Conservation (phyloP, 37 sponge, comb jelly and placozoan genomes). For the Axinella damicornis region DNA sequence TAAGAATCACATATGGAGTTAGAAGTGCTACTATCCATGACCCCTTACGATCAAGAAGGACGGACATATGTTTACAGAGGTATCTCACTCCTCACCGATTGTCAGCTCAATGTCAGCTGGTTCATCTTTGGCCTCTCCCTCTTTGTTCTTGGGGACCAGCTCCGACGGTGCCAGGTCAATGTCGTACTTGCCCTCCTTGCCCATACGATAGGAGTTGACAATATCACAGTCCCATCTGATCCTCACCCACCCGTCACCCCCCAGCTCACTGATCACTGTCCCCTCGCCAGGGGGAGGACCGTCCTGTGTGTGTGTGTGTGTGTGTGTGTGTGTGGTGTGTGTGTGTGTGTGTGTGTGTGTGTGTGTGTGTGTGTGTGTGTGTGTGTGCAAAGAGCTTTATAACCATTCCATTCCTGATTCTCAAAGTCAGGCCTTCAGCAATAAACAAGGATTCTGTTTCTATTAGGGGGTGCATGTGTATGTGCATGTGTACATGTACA, state of each 20-base stretch:
- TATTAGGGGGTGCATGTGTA: too few species aligned
- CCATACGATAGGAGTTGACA: conserved; percentile 97
- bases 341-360: too few species aligned
- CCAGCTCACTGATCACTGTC: conserved; percentile 85
- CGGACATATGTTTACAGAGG: too few species aligned
- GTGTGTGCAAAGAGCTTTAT: background rate
- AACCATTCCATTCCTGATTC: too few species aligned
- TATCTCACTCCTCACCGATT: conserved; percentile 28
- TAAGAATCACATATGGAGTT: background rate
- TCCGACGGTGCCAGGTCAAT: conserved; percentile 84
- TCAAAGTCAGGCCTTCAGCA: too few species aligned
- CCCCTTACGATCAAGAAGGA: too few species aligned
- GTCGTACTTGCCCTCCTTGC: conserved; percentile 90
- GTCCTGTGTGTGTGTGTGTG: too few species aligned
- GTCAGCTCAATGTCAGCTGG: conserved; percentile 53
- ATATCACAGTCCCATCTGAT: conserved; percentile 90
- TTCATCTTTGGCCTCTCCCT: conserved; percentile 51
- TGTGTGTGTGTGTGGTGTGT: too few species aligned
- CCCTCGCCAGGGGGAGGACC: conserved; percentile 87
- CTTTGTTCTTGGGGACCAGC: conserved; percentile 46
- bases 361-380: background rate
- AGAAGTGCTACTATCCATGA: too few species aligned
- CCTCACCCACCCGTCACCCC: conserved; percentile 93
- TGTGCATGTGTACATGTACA: too few species aligned
- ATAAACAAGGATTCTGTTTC: too few species aligned